A percentile compares a stretch with the other conserved stretches of the same genome.
Conservation (phyloP, 2,113 vertebrate genomes). For the Psophia crepitans region DNA sequence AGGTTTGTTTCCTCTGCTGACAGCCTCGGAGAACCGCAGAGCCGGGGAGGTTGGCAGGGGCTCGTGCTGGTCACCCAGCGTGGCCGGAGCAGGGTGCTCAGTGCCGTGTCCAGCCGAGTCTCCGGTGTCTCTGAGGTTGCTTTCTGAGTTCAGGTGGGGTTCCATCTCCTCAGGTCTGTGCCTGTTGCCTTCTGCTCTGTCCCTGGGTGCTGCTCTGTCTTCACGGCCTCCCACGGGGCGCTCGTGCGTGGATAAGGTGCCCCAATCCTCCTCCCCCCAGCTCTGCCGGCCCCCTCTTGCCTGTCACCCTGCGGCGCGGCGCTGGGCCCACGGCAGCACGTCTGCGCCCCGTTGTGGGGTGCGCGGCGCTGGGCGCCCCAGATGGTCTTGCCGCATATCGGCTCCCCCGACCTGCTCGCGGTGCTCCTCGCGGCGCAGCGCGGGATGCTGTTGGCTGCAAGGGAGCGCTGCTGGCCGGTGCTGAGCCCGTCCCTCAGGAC, state of each 20-base stretch:
- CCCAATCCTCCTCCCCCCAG: not conserved
- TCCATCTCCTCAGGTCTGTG: not conserved
- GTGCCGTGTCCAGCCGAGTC: not conserved
- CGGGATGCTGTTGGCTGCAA: not conserved
- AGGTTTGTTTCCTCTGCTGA: not conserved
- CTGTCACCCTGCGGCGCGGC: not conserved
- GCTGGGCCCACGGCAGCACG: too few relatives aligned
- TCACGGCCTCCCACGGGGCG: fast-evolving
- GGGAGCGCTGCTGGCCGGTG: not conserved
- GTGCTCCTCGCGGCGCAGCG: not conserved
- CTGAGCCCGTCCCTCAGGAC: not conserved
- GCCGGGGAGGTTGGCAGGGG: not conserved
- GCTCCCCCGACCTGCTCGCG: fast-evolving
- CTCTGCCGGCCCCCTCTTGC: not conserved
- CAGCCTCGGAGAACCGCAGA: not conserved
- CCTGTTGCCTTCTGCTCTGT: not conserved
- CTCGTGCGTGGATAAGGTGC: too few relatives aligned
- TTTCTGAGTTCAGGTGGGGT: not conserved
- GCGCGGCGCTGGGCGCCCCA: not conserved
- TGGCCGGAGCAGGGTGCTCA: not conserved
- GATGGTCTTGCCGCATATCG: not conserved
- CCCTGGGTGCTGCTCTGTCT: not conserved
- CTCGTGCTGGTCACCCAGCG: not conserved
- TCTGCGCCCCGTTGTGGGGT: not conserved
- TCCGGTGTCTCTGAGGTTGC: not conserved